Evolutionary conservation across 2,888 invertebrate species (phyloP), one percentile per base, ranked within the genome.

Genomic region (Andrena fulva): DNA sequence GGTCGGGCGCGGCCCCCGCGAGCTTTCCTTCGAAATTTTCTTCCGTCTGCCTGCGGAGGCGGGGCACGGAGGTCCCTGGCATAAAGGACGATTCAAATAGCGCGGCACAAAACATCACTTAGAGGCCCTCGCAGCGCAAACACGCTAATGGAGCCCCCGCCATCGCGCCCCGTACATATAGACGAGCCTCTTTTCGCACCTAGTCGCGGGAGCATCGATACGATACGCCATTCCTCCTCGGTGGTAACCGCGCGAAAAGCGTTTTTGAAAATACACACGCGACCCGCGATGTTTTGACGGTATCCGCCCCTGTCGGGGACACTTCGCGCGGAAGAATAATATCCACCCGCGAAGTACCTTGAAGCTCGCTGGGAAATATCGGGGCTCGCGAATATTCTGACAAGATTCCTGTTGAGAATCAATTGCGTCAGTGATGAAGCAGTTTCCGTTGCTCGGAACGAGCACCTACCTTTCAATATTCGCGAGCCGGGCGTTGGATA

Each of bases 51-150:
- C 52, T 12, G 10, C 56, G 52, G 10, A 2, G 29, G 76, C 70
- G 42, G 76, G 80, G 85, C 66, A 82, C 10, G 16, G 12, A 8
- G 77, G 85, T 77, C 68, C 78, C 56, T 27, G 73, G 72, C 72
- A 88, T 90, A 89, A 89, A 91, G 87, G 87, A 89, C 90, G 89
- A 91, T 91, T 91, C 89, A 81, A 88, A 90, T 89, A 86, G 89
- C 85, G 81, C 70, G 79, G 90, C 91, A 93, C 92, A 92, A 93
- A 93, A 91, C 92, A 92, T 91, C 93, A 93, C 93, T 93, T 93
- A 92, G 91, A 87, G 91, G 89, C 87, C 89, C 86, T 73, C 88
- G 90, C 85, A 87, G 86, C 85, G 92, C 91, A 93, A 93, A 93
- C 91, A 93, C 89, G 91, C 93, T 93, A 93, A 93, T 93, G 93